Percentiles rank a stretch among this genome's conserved stretches.
Conservation (phyloP, 2,888 invertebrate species). For the Xiphydria camelus region DNA sequence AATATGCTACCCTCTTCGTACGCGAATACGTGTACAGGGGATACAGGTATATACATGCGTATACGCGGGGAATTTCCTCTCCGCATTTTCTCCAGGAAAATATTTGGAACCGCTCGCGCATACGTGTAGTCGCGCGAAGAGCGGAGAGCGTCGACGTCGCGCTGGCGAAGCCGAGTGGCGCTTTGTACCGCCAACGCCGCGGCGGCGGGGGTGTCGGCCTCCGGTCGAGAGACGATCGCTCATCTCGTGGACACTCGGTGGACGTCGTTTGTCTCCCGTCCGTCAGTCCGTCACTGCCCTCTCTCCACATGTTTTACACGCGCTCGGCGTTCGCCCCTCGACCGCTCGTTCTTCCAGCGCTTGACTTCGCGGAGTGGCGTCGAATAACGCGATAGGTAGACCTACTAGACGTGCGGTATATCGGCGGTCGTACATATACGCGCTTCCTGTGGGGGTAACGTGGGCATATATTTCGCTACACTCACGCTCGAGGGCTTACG, state of each 20-base stretch:
- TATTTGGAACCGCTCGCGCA: not conserved
- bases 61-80: not conserved
- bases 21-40: not conserved
- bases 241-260: conserved; percentile 20
- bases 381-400: no score
- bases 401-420: no score
- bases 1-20: conserved; percentile 27
- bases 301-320: no score
- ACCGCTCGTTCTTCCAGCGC: no score
- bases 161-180: not conserved
- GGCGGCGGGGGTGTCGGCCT: not conserved
- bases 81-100: not conserved
- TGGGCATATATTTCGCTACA: no score
- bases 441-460: no score
- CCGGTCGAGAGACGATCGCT: conserved; percentile 14
- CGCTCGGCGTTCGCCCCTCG: no score
- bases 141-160: not conserved
- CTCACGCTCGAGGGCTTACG: no score
- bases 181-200: not conserved
- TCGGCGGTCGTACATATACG: no score
- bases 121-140: no score
- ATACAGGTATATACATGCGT: not conserved
- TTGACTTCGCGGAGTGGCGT: no score
- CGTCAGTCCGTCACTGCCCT: conserved; percentile 9
- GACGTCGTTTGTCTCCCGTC: conserved; percentile 27